Evolutionary conservation across 1,140 invertebrate genomes (phyloP).

Genomic region (Phortica variegata): DNA sequence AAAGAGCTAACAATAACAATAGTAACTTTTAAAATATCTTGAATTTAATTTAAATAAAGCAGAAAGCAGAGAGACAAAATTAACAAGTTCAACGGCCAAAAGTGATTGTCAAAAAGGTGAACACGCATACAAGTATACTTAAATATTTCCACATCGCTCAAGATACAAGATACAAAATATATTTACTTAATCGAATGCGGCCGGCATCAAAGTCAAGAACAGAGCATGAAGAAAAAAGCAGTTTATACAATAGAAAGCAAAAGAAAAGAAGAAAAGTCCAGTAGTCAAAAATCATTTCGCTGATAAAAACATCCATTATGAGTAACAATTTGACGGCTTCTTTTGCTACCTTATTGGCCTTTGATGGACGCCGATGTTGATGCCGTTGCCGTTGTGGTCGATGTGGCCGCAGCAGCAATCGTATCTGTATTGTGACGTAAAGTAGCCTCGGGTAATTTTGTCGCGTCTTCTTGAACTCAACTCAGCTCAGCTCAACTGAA

Average conservation of each 20-base stretch:
- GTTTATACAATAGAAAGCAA: slow-evolving; percentile 5
- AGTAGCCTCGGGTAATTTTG: slow-evolving; percentile 48
- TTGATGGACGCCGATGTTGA: slow-evolving; percentile 34
- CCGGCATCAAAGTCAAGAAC: slow-evolving; percentile 3
- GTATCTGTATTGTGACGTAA: slow-evolving; percentile 1
- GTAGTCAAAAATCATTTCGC: slow-evolving; percentile 51
- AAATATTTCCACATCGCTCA: no score
- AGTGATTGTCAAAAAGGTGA: no score
- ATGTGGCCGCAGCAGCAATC: slow-evolving; percentile 28
- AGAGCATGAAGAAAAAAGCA: slow-evolving; percentile 4
- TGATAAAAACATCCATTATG: slow-evolving; percentile 55
- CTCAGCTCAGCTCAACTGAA: not conserved
- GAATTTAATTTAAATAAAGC: no score
- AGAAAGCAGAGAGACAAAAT: no score
- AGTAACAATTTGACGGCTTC: slow-evolving; percentile 54
- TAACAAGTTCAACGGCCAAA: no score
- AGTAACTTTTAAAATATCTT: no score
- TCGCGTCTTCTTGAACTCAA: slow-evolving; percentile 19
- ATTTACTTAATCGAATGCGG: no score
- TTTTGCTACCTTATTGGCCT: slow-evolving; percentile 48
- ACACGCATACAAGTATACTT: no score
- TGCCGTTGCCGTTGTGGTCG: no score
- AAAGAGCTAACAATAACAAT: no score
- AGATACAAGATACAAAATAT: no score
- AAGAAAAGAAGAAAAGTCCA: slow-evolving; percentile 28